phyloP scores from a whole-genome alignment of 2,113 vertebrate species.

The Gymnorhina tibicen region DNA sequence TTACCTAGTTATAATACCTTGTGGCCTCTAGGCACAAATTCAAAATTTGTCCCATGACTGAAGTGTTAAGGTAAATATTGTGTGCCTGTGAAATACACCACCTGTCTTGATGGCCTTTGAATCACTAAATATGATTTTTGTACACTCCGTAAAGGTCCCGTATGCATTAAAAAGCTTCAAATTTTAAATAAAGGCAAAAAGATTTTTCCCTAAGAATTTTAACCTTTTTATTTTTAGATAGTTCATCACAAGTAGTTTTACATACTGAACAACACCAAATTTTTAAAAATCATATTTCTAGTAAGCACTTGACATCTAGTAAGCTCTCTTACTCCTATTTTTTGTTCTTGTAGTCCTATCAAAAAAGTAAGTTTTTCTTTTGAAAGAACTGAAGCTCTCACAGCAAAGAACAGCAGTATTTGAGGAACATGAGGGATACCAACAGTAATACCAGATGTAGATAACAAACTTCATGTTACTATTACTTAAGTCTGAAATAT shows the following conservation, averaged over 20 bases:
- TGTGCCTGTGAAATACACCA: constrained; percentile 35
- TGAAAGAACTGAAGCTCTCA: constrained; percentile 31
- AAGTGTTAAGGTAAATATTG: constrained; percentile 19
- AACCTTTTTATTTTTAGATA: constrained; percentile 70
- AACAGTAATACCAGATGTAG: constrained; percentile 51
- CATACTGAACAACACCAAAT: constrained; percentile 23
- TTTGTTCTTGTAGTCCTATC: constrained; percentile 58
- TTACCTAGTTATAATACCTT: not conserved
- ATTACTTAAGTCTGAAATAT: constrained; percentile 35
- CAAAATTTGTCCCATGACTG: constrained; percentile 13
- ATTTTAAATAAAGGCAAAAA: constrained; percentile 63
- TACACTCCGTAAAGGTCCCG: constrained; percentile 47
- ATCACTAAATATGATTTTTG: constrained; percentile 49
- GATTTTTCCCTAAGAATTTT: constrained; percentile 52
- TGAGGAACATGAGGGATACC: constrained; percentile 45
- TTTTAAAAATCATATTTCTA: constrained; percentile 66
- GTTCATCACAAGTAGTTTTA: constrained; percentile 62
- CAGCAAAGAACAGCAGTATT: constrained; percentile 29
- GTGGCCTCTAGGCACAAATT: constrained; percentile 34
- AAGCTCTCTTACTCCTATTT: constrained; percentile 56
- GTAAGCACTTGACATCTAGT: constrained; percentile 59
- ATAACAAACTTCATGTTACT: constrained; percentile 53
- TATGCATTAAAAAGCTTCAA: constrained; percentile 34
- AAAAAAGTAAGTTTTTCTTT: constrained; percentile 37
- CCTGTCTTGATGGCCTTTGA: constrained; percentile 49